These are phyloP conservation scores for Enoplosus armatus DNA, from an alignment of 2,797 vertebrate species.

Conservation along the genomic window DNA sequence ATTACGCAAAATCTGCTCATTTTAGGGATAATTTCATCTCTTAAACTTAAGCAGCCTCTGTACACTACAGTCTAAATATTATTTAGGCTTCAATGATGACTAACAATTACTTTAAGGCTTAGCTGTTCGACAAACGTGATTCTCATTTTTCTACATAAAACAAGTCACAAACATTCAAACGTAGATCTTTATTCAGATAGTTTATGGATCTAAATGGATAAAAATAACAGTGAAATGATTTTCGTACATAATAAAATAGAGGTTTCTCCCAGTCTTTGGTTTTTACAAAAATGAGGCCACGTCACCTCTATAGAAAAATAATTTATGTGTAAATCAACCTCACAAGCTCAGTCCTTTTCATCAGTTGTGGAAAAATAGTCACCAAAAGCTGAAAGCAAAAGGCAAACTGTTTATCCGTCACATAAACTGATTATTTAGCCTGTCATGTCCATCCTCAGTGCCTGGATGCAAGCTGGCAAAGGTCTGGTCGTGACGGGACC, in stretches of 20 bases:
- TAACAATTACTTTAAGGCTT: neutral
- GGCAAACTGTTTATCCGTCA: neutral
- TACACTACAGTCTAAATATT: neutral
- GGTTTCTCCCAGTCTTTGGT: slow-evolving; percentile 82
- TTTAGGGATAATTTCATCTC: neutral
- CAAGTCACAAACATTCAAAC: slow-evolving; percentile 37
- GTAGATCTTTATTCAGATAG: slow-evolving; percentile 72
- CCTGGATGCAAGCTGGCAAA: slow-evolving; percentile 4
- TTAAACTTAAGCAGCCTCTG: neutral
- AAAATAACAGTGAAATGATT: slow-evolving; percentile 68
- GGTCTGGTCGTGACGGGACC: neutral
- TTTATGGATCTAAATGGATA: slow-evolving; percentile 64
- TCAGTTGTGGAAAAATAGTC: slow-evolving; percentile 26
- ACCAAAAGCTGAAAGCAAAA: slow-evolving; percentile 35
- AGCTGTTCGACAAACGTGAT: neutral
- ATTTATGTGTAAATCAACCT: slow-evolving; percentile 69
- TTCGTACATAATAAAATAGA: slow-evolving; percentile 81
- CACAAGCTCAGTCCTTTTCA: slow-evolving; percentile 40
- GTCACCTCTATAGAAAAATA: slow-evolving; percentile 82
- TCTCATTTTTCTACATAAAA: neutral
- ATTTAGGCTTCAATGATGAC: neutral
- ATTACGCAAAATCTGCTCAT: neutral
- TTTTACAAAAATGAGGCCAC: slow-evolving; percentile 69
- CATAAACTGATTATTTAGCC: neutral
- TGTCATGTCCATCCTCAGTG: neutral